A percentile compares a stretch with the other conserved stretches of the same genome.
Conservation (phyloP, 1,140 invertebrate genomes). For the Xylocopa sonorina region DNA sequence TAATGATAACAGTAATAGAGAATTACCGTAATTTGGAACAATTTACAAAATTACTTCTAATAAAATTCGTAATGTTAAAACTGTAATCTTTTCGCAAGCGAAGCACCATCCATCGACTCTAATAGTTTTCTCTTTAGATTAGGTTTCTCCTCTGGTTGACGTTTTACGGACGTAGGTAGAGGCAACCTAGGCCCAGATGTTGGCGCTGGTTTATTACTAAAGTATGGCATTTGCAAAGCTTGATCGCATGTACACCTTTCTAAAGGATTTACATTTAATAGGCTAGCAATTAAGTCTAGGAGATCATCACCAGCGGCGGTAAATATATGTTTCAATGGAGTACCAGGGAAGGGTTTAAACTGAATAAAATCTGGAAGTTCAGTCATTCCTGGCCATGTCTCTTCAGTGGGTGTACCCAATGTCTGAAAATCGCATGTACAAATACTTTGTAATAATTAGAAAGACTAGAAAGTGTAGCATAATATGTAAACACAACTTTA, state of each 20-base stretch:
- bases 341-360: conserved; percentile 93
- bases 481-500: too few species aligned
- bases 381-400: conserved; percentile 95
- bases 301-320: conserved; percentile 97
- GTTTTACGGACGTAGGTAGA: conserved; percentile 86
- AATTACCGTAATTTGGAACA: conserved; percentile 32
- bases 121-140: conserved; percentile 89
- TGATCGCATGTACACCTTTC: conserved; percentile 91
- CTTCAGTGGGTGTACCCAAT: conserved; percentile 94
- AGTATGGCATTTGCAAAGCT: conserved; percentile 92
- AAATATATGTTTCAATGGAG: conserved; percentile 95
- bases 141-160: conserved; percentile 85
- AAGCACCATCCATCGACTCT: conserved; percentile 87
- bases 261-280: conserved; percentile 93
- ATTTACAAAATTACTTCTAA: conserved; percentile 41
- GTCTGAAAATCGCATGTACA: conserved; percentile 72
- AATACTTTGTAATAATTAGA: not conserved
- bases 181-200: conserved; percentile 91
- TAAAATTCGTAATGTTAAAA: conserved; percentile 79
- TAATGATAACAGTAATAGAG: conserved; percentile 20
- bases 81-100: conserved; percentile 86
- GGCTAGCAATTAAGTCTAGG: conserved; percentile 90
- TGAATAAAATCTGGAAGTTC: conserved; percentile 95
- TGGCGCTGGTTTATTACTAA: conserved; percentile 94
- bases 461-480: too few species aligned